phyloP scores from a whole-genome alignment of 2,888 invertebrate genomes.

The Trimorus sp. region DNA sequence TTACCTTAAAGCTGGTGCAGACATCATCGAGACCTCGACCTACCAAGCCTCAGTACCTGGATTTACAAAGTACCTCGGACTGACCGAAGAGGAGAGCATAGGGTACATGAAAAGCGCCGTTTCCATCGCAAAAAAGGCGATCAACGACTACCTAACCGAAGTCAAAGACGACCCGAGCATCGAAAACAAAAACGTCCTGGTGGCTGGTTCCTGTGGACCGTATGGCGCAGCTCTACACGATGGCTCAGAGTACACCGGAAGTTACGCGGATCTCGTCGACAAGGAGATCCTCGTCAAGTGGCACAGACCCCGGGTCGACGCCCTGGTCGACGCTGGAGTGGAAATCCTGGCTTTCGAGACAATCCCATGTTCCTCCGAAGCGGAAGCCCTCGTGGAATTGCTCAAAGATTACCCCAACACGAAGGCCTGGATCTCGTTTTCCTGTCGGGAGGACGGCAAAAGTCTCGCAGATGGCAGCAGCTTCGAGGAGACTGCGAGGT shows the following conservation, averaged over 20 bases:
- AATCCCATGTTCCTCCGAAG: conserved; percentile 92
- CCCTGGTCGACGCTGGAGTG: conserved; percentile 90
- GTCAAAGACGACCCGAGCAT: conserved; percentile 53
- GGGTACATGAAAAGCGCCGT: conserved; percentile 89
- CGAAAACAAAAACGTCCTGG: conserved; percentile 81
- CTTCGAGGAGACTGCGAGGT: conserved; percentile 87
- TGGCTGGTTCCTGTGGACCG: conserved; percentile 95
- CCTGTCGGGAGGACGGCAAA: conserved; percentile 87
- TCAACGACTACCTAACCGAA: conserved; percentile 73
- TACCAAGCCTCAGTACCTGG: conserved; percentile 88
- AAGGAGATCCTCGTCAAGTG: conserved; percentile 87
- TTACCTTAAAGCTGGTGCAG: conserved; percentile 91
- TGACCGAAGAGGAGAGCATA: conserved; percentile 86
- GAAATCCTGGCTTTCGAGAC: conserved; percentile 95
- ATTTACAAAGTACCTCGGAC: conserved; percentile 87
- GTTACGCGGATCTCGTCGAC: conserved; percentile 87
- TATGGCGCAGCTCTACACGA: conserved; percentile 95
- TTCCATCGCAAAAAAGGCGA: conserved; percentile 87
- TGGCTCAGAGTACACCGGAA: conserved; percentile 95
- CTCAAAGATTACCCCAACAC: conserved; percentile 89
- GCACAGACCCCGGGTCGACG: conserved; percentile 91
- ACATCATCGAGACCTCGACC: conserved; percentile 92
- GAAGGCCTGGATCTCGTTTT: conserved; percentile 93
- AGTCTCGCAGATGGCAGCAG: conserved; percentile 90
- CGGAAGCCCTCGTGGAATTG: conserved; percentile 89